These are phyloP conservation scores for Eupithecia exiguata DNA, from an alignment of 2,888 invertebrate species.

Conservation along the genomic window DNA sequence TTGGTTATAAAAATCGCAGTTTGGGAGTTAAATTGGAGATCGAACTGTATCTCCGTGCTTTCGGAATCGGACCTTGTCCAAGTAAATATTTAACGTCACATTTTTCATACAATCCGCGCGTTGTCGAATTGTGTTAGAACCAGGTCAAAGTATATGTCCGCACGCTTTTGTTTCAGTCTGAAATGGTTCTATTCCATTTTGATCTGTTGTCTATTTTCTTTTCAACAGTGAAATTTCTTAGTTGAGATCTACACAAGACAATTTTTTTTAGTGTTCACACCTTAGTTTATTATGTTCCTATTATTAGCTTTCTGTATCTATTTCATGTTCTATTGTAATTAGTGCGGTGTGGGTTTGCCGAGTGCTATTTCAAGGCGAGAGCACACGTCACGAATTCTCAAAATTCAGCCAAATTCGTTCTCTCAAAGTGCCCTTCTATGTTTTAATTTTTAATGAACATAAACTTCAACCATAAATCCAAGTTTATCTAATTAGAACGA, in stretches of 20 bases:
- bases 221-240: not conserved
- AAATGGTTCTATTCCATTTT: no score
- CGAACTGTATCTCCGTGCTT: no score
- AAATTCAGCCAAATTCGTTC: not conserved
- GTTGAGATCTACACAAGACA: not conserved
- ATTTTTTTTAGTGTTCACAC: no score
- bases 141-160: not conserved
- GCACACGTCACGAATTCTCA: not conserved
- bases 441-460: not conserved
- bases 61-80: not conserved
- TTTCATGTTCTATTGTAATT: no score
- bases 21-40: not conserved
- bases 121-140: no score
- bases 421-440: not conserved
- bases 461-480: constrained; percentile 4
- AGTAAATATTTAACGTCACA: not conserved
- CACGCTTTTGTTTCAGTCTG: no score
- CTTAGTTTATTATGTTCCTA: no score
- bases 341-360: no score
- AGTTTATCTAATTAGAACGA: constrained; percentile 6
- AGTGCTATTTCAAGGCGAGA: not conserved
- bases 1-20: not conserved
- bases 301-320: no score
- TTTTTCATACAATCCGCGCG: no score
- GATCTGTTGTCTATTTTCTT: no score